Percentiles rank a stretch among this genome's conserved stretches.
Evolutionary conservation across 2,113 vertebrate species (phyloP).

Genomic region (Xenus cinereus): DNA sequence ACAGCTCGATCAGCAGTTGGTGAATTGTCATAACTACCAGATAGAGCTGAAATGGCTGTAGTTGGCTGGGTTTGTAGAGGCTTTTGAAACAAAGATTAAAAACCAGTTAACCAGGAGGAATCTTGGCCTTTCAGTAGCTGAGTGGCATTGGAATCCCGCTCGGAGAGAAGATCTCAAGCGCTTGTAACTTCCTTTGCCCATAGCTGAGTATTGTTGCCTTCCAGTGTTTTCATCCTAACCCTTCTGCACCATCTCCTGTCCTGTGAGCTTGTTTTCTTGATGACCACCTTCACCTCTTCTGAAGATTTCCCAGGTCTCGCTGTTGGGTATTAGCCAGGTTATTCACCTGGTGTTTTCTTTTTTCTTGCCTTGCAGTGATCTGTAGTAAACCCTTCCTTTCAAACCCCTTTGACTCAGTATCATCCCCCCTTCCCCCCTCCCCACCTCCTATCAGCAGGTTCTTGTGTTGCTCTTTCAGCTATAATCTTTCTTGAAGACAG

Average conservation of each 20-base stretch:
- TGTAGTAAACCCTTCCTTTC: not conserved
- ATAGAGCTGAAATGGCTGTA: not conserved
- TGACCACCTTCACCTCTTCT: not conserved
- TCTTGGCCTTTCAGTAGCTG: not conserved
- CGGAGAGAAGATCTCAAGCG: not conserved
- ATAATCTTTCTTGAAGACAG: not conserved
- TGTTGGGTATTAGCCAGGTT: not conserved
- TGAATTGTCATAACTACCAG: not conserved
- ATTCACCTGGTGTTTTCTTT: not conserved
- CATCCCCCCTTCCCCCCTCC: not conserved
- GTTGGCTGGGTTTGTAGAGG: not conserved
- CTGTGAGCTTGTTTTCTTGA: not conserved
- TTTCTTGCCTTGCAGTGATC: not conserved
- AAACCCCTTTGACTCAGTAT: not conserved
- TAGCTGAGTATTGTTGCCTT: not conserved
- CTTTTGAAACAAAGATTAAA: not conserved
- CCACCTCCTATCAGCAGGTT: not conserved
- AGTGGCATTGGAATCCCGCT: not conserved
- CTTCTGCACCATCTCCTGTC: not conserved
- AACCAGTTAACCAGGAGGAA: not conserved
- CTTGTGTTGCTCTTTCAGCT: not conserved
- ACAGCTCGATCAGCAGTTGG: not conserved
- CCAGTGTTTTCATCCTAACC: not conserved
- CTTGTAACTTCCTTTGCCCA: not conserved
- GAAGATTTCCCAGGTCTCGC: not conserved